phyloP scores from a whole-genome alignment of 1,140 invertebrate genomes.

The Zaprionus vittiger region DNA sequence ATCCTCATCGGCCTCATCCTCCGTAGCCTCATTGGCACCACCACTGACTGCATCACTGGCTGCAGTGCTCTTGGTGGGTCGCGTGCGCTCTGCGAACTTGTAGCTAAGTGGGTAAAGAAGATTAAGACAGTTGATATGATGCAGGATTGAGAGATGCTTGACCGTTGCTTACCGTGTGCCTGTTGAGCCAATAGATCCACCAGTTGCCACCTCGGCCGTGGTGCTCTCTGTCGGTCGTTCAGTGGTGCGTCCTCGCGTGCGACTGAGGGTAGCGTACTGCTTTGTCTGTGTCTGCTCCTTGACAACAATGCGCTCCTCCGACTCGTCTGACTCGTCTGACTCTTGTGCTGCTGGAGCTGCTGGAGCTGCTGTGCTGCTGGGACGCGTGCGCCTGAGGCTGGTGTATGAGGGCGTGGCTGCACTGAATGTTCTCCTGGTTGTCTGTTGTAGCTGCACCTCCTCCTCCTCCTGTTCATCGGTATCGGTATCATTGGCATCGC shows the following conservation, averaged over 20 bases:
- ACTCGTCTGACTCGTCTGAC: conserved; percentile 40
- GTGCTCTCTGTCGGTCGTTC: conserved; percentile 23
- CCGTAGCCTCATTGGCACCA: conserved; percentile 13
- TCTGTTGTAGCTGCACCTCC: conserved; percentile 49
- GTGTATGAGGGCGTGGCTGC: conserved; percentile 87
- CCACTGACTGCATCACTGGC: conserved; percentile 2
- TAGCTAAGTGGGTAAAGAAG: conserved; percentile 47
- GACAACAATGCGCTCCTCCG: conserved; percentile 55
- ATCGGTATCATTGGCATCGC: background rate
- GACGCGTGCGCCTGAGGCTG: conserved; percentile 87
- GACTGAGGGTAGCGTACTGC: conserved; percentile 64
- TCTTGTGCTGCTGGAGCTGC: conserved; percentile 37
- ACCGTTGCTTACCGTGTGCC: conserved; percentile 60
- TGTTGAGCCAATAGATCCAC: conserved; percentile 44
- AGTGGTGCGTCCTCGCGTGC: conserved; percentile 55
- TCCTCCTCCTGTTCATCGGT: conserved; percentile 70
- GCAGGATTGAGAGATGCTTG: background rate
- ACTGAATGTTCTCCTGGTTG: conserved; percentile 47
- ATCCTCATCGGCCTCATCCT: conserved; percentile 42
- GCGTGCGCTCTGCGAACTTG: conserved; percentile 71
- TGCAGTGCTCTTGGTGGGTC: conserved; percentile 58
- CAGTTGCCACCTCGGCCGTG: conserved; percentile 33
- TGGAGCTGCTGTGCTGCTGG: conserved; percentile 84
- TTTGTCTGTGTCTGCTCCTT: conserved; percentile 65
- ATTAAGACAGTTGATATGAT: no score